These are phyloP conservation scores for Procambarus virginalis DNA, from an alignment of 1,140 invertebrate genomes.

Conservation along the genomic window DNA sequence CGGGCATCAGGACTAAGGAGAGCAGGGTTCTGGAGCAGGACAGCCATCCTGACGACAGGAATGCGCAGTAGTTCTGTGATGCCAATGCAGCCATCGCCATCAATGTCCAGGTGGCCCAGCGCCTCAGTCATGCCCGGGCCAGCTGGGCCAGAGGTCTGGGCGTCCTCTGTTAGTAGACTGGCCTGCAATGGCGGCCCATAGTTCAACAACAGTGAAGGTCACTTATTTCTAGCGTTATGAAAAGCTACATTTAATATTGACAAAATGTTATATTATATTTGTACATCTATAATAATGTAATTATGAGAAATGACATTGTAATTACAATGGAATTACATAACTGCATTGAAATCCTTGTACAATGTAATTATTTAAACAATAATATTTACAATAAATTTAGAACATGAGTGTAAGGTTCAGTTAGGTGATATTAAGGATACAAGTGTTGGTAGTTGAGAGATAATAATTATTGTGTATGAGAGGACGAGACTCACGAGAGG, in stretches of 20 bases:
- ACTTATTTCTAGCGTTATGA: no score
- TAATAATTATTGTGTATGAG: no score
- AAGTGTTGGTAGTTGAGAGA: not conserved
- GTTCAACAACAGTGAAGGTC: no score
- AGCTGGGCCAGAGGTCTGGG: not conserved
- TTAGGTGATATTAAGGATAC: not conserved
- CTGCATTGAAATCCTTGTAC: no score
- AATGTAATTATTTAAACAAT: not conserved
- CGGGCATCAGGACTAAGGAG: conserved; percentile 10
- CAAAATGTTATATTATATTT: no score
- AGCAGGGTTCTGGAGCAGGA: conserved; percentile 48
- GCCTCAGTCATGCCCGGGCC: conserved; percentile 22
- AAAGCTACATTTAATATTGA: no score
- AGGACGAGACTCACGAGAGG: conserved; percentile 33
- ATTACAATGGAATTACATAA: no score
- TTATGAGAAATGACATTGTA: no score
- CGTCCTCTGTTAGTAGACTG: conserved; percentile 25
- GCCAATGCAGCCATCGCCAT: conserved; percentile 50
- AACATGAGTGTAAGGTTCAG: not conserved
- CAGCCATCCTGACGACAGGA: conserved; percentile 30
- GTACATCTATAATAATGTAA: no score
- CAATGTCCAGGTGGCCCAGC: conserved; percentile 31
- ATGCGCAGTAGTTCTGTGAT: conserved; percentile 38
- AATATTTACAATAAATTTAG: not conserved
- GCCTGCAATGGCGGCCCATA: not conserved